Evolutionary conservation across 1,140 invertebrate species (phyloP).

Genomic region (Cydia fagiglandana): DNA sequence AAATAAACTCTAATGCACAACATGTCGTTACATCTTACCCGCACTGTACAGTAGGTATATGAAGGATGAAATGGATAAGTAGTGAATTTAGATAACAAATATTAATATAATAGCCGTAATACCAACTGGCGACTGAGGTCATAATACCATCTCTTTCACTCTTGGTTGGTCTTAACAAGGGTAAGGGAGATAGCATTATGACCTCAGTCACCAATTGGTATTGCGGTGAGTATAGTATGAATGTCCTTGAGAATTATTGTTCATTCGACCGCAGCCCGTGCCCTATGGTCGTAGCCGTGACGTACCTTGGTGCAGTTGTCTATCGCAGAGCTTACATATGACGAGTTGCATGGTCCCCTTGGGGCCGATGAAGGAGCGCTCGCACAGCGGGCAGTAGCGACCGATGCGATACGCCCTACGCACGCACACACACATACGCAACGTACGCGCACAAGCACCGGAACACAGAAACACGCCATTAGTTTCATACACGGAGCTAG

Average conservation of each 20-base stretch:
- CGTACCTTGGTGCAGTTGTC: slow-evolving; percentile 79
- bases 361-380: slow-evolving; percentile 78
- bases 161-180: no score
- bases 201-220: no score
- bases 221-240: no score
- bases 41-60: no score
- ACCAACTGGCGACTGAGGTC: no score
- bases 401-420: slow-evolving; percentile 79
- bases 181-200: no score
- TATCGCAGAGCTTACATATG: slow-evolving; percentile 79
- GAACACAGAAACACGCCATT: slow-evolving; percentile 78
- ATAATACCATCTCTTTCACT: no score
- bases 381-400: slow-evolving; percentile 79
- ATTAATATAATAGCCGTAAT: no score
- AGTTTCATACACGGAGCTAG: slow-evolving; percentile 55
- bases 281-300: slow-evolving; percentile 36
- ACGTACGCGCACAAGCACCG: slow-evolving; percentile 72
- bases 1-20: no score
- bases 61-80: no score
- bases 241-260: neutral
- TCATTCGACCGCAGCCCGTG: neutral
- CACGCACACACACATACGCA: slow-evolving; percentile 70
- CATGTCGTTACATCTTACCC: neutral
- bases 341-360: slow-evolving; percentile 80
- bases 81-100: no score